phyloP scores from a whole-genome alignment of 2,113 vertebrate species.

The Microcebus tavaratra region DNA sequence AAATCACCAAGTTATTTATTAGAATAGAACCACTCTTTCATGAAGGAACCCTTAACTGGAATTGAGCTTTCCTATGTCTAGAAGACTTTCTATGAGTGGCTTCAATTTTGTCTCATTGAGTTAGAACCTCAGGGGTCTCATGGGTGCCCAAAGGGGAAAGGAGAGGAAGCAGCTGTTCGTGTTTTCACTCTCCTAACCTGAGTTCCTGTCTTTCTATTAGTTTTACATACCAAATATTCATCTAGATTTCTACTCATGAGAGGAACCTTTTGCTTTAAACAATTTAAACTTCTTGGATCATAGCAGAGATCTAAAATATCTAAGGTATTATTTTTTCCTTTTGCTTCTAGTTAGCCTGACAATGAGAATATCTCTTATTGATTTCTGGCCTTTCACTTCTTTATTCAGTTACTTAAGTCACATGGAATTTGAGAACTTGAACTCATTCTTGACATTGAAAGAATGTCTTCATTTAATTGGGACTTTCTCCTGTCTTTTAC shows the following conservation, averaged over 20 bases:
- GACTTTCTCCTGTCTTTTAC: background rate
- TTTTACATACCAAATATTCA: background rate
- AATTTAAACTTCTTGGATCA: background rate
- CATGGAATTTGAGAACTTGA: background rate
- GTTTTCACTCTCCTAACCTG: background rate
- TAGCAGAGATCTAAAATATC: background rate
- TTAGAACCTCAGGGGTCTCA: background rate
- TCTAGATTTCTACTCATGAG: background rate
- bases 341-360: background rate
- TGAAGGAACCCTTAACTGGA: background rate
- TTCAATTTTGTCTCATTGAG: background rate
- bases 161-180: background rate
- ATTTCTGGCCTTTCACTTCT: background rate
- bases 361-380: background rate
- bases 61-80: background rate
- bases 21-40: background rate
- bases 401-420: background rate
- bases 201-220: background rate
- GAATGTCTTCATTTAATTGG: background rate
- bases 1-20: background rate
- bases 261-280: background rate
- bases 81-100: background rate
- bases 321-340: background rate
- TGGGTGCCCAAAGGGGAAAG: no score
- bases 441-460: background rate